Conservation (phyloP, 2,797 vertebrate genomes). For the Loris lydekkerianus region DNA sequence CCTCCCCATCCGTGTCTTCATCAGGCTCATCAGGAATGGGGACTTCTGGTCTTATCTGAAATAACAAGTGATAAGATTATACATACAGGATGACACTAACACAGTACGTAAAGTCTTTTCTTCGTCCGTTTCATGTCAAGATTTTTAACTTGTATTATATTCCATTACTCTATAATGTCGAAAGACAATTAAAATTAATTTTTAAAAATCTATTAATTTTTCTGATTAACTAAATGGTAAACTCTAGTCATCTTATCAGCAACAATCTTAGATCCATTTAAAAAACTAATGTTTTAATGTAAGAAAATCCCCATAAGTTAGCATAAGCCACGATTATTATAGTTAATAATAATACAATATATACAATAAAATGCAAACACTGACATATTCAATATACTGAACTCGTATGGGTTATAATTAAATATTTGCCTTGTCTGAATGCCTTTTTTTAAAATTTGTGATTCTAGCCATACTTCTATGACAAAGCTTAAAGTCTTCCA, state of each 20-base stretch:
- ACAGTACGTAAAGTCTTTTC: background rate
- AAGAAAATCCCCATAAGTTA: constrained; percentile 58
- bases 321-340: constrained; percentile 29
- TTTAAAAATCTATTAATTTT: background rate
- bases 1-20: constrained; percentile 88
- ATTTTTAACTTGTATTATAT: background rate
- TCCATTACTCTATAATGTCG: background rate
- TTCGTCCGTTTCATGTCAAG: background rate
- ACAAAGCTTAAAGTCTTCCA: constrained; percentile 56
- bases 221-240: constrained; percentile 39
- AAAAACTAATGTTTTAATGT: constrained; percentile 50
- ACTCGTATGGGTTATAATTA: constrained; percentile 16
- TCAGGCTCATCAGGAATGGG: constrained; percentile 83
- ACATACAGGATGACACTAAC: background rate
- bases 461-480: background rate
- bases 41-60: constrained; percentile 91
- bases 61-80: background rate
- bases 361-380: constrained; percentile 54
- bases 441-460: background rate
- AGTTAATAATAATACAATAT: constrained; percentile 50
- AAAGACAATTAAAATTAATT: constrained; percentile 41
- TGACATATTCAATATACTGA: constrained; percentile 32
- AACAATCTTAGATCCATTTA: background rate
- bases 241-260: constrained; percentile 33
- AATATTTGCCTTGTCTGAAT: constrained; percentile 57